Conservation (phyloP, 2,888 invertebrate species). For the Sarcophaga subvicina region DNA sequence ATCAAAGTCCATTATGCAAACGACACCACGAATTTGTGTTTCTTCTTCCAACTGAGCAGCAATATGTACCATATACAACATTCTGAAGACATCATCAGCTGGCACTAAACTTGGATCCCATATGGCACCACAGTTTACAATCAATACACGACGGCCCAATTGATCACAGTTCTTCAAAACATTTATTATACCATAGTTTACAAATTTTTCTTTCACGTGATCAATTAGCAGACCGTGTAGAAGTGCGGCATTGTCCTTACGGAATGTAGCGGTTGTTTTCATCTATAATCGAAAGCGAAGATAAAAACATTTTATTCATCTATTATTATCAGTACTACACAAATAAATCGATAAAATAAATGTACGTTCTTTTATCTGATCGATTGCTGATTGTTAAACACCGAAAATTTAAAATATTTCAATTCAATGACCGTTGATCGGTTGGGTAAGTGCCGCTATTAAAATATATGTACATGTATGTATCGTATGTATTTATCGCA, state of each 20-base stretch:
- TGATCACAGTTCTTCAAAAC: conserved; percentile 90
- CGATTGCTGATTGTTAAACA: conserved; percentile 6
- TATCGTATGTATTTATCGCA: neutral
- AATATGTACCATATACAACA: conserved; percentile 90
- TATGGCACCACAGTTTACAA: conserved; percentile 88
- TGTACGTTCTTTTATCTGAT: neutral
- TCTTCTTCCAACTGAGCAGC: conserved; percentile 90
- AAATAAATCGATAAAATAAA: too few relatives aligned
- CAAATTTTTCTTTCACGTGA: conserved; percentile 86
- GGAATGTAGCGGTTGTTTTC: conserved; percentile 90
- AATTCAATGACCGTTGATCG: neutral
- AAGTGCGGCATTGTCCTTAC: conserved; percentile 86
- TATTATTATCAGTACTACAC: neutral
- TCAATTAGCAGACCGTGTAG: conserved; percentile 86
- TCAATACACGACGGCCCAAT: conserved; percentile 88
- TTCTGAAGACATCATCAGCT: conserved; percentile 89
- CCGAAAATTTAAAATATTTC: neutral
- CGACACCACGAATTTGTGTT: conserved; percentile 90
- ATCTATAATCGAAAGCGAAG: conserved; percentile 83
- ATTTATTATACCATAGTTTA: conserved; percentile 89
- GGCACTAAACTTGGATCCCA: conserved; percentile 90
- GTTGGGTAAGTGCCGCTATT: neutral
- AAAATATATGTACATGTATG: neutral
- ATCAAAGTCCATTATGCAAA: conserved; percentile 92
- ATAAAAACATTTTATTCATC: conserved; percentile 8